Evolutionary conservation across 2,797 vertebrate species (phyloP), one percentile per base, ranked within the genome.

Genomic region (Pseudomugil tenellus): DNA sequence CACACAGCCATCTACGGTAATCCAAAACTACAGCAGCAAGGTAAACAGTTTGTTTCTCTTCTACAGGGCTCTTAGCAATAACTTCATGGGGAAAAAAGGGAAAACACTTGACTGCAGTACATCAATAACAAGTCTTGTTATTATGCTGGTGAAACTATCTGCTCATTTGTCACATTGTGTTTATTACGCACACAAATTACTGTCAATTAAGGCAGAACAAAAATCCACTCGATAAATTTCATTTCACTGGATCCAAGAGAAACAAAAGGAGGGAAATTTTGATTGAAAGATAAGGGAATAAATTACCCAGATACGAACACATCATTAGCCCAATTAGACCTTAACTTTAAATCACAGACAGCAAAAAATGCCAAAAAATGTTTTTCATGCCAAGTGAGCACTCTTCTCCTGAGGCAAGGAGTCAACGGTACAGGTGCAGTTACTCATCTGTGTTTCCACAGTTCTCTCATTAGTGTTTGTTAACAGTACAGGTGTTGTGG

Each of bases 401-500:
- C 72, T 77, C 39, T 32, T 87, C 80, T 81, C 79, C 54, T 1
- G 75, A 84, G 80, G 70, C 62, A 49, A 67, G 34, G 21, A 58
- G 59, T 52, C 65, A 85, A 67, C 61, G 28, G 65, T 78, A 87
- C 91, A 93, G 91, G 90, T 92, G 91, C 88, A 72, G 70, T 58
- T 49, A 72, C 80, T 89, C 85, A 74, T 88, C 86, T 90, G 81
- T 43, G 74, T 92, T 90, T 92, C 89, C 87, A 88, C 74, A 72
- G 80, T 32, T 72, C 77, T 84, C 84, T 89, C 90, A 93, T 93
- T 92, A 92, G 87, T 63, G 77, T 87, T 91, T 74, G 88, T 92
- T 92, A 93, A 83, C 79, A 72, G 82, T 89, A 86, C 92, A 93
- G 89, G 87, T 93, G 92, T 87, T 83, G 48, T 29, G 70, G 68